Evolutionary conservation across 2,797 vertebrate species (phyloP).

Genomic region (Micrastur ruficollis): DNA sequence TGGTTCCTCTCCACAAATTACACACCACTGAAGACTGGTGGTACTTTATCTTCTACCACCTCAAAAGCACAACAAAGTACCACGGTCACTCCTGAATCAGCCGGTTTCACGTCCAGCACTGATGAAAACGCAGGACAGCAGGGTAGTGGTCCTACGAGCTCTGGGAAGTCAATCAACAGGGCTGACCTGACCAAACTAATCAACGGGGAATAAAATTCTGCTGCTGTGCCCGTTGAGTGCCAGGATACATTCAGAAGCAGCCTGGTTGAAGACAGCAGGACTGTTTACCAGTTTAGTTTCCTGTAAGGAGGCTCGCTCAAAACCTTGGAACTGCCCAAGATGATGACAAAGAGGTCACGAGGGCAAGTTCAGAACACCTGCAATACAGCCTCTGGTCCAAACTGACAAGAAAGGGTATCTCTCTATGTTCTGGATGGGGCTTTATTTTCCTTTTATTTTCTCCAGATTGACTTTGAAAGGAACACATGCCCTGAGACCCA

Average conservation of each 20-base stretch:
- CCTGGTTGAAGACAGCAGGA: background rate
- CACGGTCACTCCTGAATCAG: accelerated
- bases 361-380: background rate
- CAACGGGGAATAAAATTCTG: background rate
- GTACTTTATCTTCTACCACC: background rate
- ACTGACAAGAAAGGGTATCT: background rate
- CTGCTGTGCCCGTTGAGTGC: background rate
- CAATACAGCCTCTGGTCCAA: background rate
- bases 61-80: background rate
- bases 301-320: accelerated
- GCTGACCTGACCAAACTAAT: background rate
- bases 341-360: background rate
- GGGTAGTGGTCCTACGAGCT: background rate
- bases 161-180: background rate
- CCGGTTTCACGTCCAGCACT: background rate
- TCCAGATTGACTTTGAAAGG: background rate
- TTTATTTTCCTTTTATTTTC: background rate
- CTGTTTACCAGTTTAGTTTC: background rate
- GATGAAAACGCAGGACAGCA: accelerated
- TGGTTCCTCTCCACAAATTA: background rate
- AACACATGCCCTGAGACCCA: background rate
- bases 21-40: too few species aligned
- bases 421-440: background rate
- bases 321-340: background rate
- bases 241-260: background rate